Evolutionary conservation across 2,888 invertebrate genomes (phyloP), one percentile per base, ranked within the genome.

Genomic region (Rosalia funebris): DNA sequence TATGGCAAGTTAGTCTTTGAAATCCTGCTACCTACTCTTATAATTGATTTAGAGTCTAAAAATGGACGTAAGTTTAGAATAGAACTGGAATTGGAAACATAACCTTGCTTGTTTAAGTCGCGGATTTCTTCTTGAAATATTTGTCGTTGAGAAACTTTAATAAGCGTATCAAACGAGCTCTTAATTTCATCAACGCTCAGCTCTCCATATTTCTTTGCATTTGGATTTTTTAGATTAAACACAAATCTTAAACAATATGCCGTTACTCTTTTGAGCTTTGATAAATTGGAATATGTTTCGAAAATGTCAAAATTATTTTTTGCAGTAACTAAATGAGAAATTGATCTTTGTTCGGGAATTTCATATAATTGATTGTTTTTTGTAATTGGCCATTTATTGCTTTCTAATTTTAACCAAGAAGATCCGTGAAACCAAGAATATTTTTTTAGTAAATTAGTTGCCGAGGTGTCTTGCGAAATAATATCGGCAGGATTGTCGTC

Each of bases 371-470:
- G 36, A 0, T 11, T n/a, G 1, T 36, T 5, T 2, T 36, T 47
- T 12, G 12, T 2, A 19, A 36, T 36, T 19, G 47, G 17, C 47
- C 47, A 47, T 34, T 47, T 9, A 10, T 16, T 10, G 11, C 9
- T 15, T 11, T 34, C 47, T 11, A 15, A n/a, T 34, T 17, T 36
- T 34, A 47, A 20, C 47, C 47, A 47, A 34, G 15, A 9, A 16
- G 47, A 34, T 34, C 47, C 47, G 11, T 47, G 34, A 42, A 48
- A 60, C 60, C 60, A 60, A 2, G 55, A 31, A 15, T 31, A 41
- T 2, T 46, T 17, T 1, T 2, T n/a, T 12, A 60, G 20, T 14
- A 56, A 14, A 34, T 45, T 44, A 5, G 66, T 41, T 34, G 34
- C 32, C 44, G 20, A 15, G 47, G 11, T 9, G 54, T 32, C 9